Evolutionary conservation across 1,140 invertebrate genomes (phyloP).

Genomic region (Drosophila tani): DNA sequence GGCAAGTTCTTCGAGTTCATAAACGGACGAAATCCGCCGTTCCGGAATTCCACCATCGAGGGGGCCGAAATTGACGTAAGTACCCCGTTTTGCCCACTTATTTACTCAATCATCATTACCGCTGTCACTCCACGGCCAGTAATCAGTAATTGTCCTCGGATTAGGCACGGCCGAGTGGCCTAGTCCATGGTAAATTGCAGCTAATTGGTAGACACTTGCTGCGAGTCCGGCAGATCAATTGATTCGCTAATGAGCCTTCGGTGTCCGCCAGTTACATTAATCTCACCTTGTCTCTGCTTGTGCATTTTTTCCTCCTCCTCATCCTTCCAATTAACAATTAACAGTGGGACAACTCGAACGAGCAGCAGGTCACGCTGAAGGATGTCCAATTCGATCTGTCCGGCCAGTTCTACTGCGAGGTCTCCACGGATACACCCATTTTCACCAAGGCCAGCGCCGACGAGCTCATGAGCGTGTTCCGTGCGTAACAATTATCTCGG

Average conservation of each 20-base stretch:
- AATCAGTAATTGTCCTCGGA: constrained; percentile 31
- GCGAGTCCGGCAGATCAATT: constrained; percentile 18
- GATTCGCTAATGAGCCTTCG: constrained; percentile 39
- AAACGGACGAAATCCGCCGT: constrained; percentile 90
- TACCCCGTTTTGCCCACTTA: constrained; percentile 55
- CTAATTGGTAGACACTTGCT: constrained; percentile 33
- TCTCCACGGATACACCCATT: constrained; percentile 91
- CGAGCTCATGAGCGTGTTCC: constrained; percentile 91
- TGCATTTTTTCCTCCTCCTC: background rate
- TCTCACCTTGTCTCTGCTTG: background rate
- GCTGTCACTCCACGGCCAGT: constrained; percentile 19
- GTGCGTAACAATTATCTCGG: constrained; percentile 86
- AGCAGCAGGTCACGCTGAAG: constrained; percentile 90
- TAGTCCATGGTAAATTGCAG: constrained; percentile 22
- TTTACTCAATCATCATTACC: constrained; percentile 39
- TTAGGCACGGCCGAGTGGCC: constrained; percentile 16
- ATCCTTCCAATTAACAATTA: background rate
- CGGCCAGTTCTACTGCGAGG: constrained; percentile 91
- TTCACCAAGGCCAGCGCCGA: constrained; percentile 90
- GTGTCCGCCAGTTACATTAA: constrained; percentile 21
- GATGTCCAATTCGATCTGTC: constrained; percentile 90
- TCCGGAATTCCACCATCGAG: constrained; percentile 87
- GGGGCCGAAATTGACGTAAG: constrained; percentile 91
- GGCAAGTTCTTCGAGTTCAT: constrained; percentile 92
- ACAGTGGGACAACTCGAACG: constrained; percentile 89